Evolutionary conservation across 2,888 invertebrate species (phyloP).

Genomic region (Amphipoea lucens): DNA sequence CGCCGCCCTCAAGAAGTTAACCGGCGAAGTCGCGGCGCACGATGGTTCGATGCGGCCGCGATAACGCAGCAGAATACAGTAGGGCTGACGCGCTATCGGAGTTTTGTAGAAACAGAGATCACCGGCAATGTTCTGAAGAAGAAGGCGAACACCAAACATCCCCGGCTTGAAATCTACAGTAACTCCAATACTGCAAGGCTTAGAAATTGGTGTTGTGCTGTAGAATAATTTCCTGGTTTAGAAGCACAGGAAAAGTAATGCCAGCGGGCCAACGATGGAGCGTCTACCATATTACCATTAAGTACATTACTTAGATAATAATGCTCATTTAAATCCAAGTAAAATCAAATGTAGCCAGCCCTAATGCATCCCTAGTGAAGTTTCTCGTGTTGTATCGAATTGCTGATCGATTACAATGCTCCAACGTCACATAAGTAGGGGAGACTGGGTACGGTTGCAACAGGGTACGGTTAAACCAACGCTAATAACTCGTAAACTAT

Average conservation of each 20-base stretch:
- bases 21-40: not conserved
- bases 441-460: no score
- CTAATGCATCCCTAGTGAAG: not conserved
- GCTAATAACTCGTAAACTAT: no score
- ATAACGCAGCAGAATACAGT: not conserved
- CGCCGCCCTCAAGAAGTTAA: not conserved
- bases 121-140: no score
- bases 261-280: not conserved
- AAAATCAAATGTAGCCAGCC: not conserved
- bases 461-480: no score
- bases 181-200: not conserved
- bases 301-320: not conserved
- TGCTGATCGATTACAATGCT: conserved; percentile 8
- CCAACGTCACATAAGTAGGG: no score
- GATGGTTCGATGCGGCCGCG: not conserved
- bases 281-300: not conserved
- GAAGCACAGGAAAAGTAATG: not conserved
- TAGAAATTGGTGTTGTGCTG: not conserved
- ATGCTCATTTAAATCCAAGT: not conserved
- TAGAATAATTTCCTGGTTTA: not conserved
- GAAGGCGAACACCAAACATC: not conserved
- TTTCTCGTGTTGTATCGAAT: not conserved
- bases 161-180: not conserved
- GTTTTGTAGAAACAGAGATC: not conserved
- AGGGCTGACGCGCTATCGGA: not conserved